Conservation (phyloP, 2,113 vertebrate species). For the Pao palembangensis region DNA sequence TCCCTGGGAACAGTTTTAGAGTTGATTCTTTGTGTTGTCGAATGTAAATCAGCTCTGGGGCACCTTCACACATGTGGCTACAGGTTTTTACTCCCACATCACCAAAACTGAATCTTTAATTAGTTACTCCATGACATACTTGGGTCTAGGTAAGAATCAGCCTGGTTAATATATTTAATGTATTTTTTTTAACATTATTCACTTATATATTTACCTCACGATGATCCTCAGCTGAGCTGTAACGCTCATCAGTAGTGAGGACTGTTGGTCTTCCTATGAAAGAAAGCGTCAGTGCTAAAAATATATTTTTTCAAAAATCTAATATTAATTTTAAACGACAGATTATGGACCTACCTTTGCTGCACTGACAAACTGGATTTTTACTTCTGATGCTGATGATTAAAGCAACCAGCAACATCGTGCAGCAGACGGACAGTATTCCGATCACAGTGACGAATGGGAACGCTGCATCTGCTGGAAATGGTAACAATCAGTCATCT, state of each 20-base stretch:
- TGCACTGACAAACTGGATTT: constrained; percentile 3
- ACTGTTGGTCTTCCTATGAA: constrained; percentile 15
- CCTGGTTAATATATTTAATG: not conserved
- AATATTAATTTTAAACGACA: not conserved
- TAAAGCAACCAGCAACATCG: constrained; percentile 21
- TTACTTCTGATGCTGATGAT: constrained; percentile 5
- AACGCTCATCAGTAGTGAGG: not conserved
- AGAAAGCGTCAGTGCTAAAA: not conserved
- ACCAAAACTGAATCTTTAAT: too few species aligned
- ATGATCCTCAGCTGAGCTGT: constrained; percentile 5
- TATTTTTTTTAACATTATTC: too few species aligned
- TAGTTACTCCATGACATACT: not conserved
- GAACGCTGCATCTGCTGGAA: constrained; percentile 9
- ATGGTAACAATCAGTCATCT: not conserved
- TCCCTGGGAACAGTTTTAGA: too few species aligned
- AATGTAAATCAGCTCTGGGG: not conserved
- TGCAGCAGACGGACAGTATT: constrained; percentile 22
- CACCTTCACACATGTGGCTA: not conserved
- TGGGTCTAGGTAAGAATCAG: not conserved
- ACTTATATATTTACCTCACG: constrained; percentile 23
- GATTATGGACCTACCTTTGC: constrained; percentile 19
- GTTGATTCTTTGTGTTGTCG: not conserved
- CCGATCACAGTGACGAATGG: constrained; percentile 1
- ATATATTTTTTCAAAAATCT: not conserved
- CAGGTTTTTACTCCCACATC: too few species aligned